A percentile compares a stretch with the other conserved stretches of the same genome.
phyloP scores from a whole-genome alignment of 2,113 vertebrate species.

The Mus pahari region DNA sequence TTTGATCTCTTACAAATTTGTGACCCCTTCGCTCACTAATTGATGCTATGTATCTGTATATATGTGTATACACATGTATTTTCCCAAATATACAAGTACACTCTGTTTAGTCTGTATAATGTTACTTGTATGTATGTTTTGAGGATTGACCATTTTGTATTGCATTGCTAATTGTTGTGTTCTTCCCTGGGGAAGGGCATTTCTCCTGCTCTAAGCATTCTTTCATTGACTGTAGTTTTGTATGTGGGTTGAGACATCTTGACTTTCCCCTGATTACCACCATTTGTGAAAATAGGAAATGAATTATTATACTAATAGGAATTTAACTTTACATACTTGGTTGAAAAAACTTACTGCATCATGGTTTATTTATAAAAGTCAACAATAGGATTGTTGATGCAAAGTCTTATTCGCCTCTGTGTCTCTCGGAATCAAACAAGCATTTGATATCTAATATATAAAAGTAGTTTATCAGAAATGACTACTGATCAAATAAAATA shows the following conservation, averaged over 20 bases:
- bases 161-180: background rate
- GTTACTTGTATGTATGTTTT: background rate
- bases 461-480: background rate
- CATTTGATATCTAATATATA: background rate
- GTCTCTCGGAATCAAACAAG: background rate
- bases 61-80: background rate
- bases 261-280: background rate
- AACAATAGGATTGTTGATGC: background rate
- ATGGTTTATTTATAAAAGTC: background rate
- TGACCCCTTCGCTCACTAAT: background rate
- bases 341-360: background rate
- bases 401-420: background rate
- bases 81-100: background rate
- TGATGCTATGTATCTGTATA: background rate
- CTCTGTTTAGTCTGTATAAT: background rate
- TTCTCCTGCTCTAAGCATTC: background rate
- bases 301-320: background rate
- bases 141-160: background rate
- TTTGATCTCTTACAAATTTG: background rate
- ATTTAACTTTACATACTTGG: background rate
- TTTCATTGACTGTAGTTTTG: background rate
- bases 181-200: background rate
- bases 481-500: background rate
- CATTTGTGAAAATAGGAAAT: constrained; percentile 10
- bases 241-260: background rate